A percentile compares a stretch with the other conserved stretches of the same genome.
These are phyloP conservation scores for Hypercompe scribonia DNA, from an alignment of 2,888 invertebrate genomes.

Conservation along the genomic window DNA sequence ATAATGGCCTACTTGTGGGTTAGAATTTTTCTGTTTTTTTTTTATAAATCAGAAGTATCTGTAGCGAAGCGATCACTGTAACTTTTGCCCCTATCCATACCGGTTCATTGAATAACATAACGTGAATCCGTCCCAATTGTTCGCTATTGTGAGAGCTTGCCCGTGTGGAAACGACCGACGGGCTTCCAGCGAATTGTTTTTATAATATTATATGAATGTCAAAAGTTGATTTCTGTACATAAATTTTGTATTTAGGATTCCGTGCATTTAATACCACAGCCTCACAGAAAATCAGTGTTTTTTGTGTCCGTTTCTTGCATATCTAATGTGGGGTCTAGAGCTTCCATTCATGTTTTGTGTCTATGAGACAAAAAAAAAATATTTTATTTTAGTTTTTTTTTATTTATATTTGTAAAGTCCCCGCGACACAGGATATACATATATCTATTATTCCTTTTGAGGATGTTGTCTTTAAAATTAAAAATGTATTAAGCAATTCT, in stretches of 20 bases:
- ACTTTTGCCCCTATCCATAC: neutral
- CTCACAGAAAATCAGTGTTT: too few relatives aligned
- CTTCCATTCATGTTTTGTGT: too few relatives aligned
- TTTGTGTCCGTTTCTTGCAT: too few relatives aligned
- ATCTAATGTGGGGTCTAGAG: too few relatives aligned
- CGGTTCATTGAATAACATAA: slow-evolving; percentile 14
- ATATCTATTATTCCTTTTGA: too few relatives aligned
- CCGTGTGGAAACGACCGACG: slow-evolving; percentile 15
- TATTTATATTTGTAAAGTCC: too few relatives aligned
- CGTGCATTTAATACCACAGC: too few relatives aligned
- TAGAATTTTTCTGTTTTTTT: neutral
- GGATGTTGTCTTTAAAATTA: too few relatives aligned
- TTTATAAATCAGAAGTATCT: neutral
- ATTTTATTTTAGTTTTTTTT: too few relatives aligned
- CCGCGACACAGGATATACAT: too few relatives aligned
- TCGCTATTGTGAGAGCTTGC: slow-evolving; percentile 13
- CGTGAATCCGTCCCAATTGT: neutral
- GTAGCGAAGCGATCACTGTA: neutral
- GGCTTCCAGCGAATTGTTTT: neutral
- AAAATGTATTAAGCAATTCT: too few relatives aligned
- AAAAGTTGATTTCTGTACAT: neutral
- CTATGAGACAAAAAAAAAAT: too few relatives aligned
- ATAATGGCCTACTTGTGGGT: neutral
- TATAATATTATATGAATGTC: neutral
- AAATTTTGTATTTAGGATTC: neutral